Base-by-base conservation (phyloP, 2,888 invertebrate genomes). In the Maniola hyperantus region DNA sequence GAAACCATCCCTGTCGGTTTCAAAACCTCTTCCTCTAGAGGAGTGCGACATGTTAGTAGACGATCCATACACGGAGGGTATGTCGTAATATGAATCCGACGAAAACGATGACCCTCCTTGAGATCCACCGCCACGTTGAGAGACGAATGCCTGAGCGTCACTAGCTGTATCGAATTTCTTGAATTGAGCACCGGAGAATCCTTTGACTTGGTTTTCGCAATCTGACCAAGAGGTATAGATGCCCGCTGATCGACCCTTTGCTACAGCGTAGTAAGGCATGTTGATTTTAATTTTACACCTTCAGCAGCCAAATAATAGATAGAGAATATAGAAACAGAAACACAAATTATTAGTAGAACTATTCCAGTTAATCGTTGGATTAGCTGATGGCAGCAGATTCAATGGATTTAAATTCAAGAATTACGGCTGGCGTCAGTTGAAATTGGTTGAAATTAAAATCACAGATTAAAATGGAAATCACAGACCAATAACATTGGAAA, bases 191-290 rank as follows among this genome's bases (percentile, higher is more conserved):
- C 93, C 89, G 67, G 93, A 78, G 79, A 92, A 95, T 15, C 94
- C 93, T 74, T 93, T 84, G 0, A 95, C 94, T 83, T 95, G 94
- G 0, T 80, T 78, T 78, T 94, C 93, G 79, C 95, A 95, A 76
- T 95, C 94, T 59, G 88, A 80, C 96, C 96, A 96, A 15, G 93
- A 91, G 64, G 82, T 83, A 77, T 93, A 96, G 69, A 96, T 93
- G 13, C 96, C 96, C 11, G 92, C 78, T 39, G 85, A 88, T 51
- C 94, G 89, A 4, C 96, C 96, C 72, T 90, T 93, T 1, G 95
- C 95, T 36, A 96, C 96, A 6, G 96, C 96, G 78, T 96, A 96
- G 74, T 82, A 91, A 10, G 91, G 87, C 91, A 92, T 92, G 74
- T 79, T 87, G 44, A 50, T 20, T 50, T 50, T 8, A 46, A 0